Evolutionary conservation across 1,140 invertebrate genomes (phyloP).

Genomic region (Fopius arisanus): DNA sequence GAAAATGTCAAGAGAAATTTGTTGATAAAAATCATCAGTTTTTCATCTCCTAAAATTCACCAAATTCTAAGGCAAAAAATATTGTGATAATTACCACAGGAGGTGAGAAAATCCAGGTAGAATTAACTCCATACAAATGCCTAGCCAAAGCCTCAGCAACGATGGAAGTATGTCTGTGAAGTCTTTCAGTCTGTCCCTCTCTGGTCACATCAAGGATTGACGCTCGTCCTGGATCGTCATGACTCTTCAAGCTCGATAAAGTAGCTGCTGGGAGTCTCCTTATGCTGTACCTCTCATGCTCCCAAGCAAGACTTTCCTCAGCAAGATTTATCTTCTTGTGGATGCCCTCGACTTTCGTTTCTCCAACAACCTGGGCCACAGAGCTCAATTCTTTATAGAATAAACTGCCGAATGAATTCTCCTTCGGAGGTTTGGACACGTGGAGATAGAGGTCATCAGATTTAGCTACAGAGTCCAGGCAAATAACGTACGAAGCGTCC

Average conservation of each 20-base stretch:
- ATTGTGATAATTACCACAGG: conserved; percentile 72
- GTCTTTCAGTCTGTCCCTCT: conserved; percentile 68
- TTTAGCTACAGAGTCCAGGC: conserved; percentile 84
- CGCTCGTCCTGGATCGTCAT: conserved; percentile 67
- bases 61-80: background rate
- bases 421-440: conserved; percentile 95
- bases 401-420: conserved; percentile 76
- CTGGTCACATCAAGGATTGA: conserved; percentile 73
- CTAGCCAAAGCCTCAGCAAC: conserved; percentile 85
- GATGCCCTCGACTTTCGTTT: conserved; percentile 76
- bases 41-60: no score
- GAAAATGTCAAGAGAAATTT: no score
- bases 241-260: conserved; percentile 79
- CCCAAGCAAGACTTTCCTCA: conserved; percentile 92
- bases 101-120: conserved; percentile 73
- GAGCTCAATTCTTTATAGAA: conserved; percentile 77
- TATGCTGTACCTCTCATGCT: conserved; percentile 96
- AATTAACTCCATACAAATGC: conserved; percentile 84
- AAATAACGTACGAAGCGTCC: conserved; percentile 81
- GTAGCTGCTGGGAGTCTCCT: conserved; percentile 90
- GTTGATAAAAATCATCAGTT: no score
- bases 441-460: conserved; percentile 79
- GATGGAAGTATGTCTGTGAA: conserved; percentile 77
- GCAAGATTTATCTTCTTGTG: conserved; percentile 99
- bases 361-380: conserved; percentile 63